These are phyloP conservation scores for Phylloscopus collybita DNA, from an alignment of 2,797 vertebrate species.

Conservation along the genomic window DNA sequence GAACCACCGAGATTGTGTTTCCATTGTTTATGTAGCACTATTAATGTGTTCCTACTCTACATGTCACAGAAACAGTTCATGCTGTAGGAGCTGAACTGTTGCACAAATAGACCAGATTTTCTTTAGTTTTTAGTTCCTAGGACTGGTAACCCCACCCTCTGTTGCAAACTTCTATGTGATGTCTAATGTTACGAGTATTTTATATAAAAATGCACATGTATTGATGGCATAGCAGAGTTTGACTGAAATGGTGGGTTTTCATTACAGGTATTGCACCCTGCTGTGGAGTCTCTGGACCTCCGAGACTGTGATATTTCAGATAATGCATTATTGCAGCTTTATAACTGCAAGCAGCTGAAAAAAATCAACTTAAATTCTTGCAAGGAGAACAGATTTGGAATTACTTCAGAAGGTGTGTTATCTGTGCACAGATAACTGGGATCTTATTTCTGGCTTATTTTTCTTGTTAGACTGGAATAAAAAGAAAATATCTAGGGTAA, in stretches of 20 bases:
- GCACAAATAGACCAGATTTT: neutral
- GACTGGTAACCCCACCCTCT: neutral
- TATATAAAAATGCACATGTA: neutral
- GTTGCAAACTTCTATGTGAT: neutral
- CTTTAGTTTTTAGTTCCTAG: neutral
- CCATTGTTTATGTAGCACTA: neutral
- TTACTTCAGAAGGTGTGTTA: constrained; percentile 85
- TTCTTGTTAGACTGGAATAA: neutral
- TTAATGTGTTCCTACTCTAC: neutral
- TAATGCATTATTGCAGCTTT: constrained; percentile 78
- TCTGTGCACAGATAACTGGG: neutral
- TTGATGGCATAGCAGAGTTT: neutral
- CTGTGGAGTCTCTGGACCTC: constrained; percentile 81
- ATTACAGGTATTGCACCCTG: constrained; percentile 82
- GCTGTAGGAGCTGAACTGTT: neutral
- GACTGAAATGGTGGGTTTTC: neutral
- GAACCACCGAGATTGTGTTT: neutral
- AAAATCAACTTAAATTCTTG: constrained; percentile 81
- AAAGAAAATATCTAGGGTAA: neutral
- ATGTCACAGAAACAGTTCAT: neutral
- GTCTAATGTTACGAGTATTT: neutral
- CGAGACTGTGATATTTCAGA: constrained; percentile 85
- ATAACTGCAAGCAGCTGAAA: constrained; percentile 81
- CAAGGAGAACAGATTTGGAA: constrained; percentile 73
- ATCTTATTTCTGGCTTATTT: neutral